A percentile compares a stretch with the other conserved stretches of the same genome.
phyloP scores from a whole-genome alignment of 2,797 vertebrate species.

The Danio aesculapii region DNA sequence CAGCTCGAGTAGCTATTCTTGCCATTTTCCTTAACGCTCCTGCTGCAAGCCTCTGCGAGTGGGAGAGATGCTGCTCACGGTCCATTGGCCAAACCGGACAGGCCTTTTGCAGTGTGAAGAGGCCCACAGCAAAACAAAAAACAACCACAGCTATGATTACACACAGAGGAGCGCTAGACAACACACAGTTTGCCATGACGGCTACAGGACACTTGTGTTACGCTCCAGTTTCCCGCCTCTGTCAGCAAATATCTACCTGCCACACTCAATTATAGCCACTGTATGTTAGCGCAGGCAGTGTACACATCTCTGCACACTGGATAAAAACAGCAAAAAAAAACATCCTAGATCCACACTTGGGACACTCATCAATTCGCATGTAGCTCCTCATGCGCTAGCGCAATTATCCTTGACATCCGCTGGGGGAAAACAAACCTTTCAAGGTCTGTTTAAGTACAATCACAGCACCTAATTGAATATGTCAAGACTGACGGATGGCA shows the following conservation, averaged over 20 bases:
- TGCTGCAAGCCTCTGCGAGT: slow-evolving; percentile 14
- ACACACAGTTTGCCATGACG: slow-evolving; percentile 25
- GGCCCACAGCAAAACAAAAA: slow-evolving; percentile 23
- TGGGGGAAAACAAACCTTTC: slow-evolving; percentile 66
- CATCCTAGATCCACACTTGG: slow-evolving; percentile 16
- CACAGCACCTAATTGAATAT: slow-evolving; percentile 66
- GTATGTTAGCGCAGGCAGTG: slow-evolving; percentile 13
- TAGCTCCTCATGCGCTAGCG: slow-evolving; percentile 41
- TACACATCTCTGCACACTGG: neutral
- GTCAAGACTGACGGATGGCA: slow-evolving; percentile 61
- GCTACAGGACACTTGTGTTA: slow-evolving; percentile 50
- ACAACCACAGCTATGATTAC: slow-evolving; percentile 49
- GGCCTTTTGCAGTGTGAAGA: slow-evolving; percentile 17
- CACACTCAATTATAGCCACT: slow-evolving; percentile 58
- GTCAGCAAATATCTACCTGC: slow-evolving; percentile 53
- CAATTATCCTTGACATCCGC: slow-evolving; percentile 65
- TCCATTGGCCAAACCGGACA: slow-evolving; percentile 12
- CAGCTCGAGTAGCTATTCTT: slow-evolving; percentile 1
- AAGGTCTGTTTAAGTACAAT: slow-evolving; percentile 70
- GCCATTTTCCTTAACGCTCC: neutral
- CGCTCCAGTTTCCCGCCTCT: slow-evolving; percentile 43
- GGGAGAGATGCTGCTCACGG: slow-evolving; percentile 25
- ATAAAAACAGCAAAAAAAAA: slow-evolving; percentile 28
- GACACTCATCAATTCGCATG: slow-evolving; percentile 56
- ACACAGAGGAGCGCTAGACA: slow-evolving; percentile 34